phyloP scores from a whole-genome alignment of 2,797 vertebrate genomes.

The Malacoraja senta region DNA sequence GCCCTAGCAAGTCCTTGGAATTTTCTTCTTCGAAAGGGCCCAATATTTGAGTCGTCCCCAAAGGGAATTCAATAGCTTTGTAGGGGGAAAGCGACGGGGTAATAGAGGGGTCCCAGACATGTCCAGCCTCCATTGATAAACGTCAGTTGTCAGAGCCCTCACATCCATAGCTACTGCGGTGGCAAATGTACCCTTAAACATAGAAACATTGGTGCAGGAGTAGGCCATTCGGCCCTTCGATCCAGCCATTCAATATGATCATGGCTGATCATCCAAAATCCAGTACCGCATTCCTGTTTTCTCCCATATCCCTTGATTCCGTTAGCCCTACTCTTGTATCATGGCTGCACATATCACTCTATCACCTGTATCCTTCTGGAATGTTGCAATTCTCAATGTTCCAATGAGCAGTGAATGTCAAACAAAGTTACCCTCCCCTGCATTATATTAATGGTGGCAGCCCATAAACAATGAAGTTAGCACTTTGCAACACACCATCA shows the following conservation, averaged over 20 bases:
- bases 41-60: background rate
- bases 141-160: background rate
- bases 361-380: background rate
- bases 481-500: background rate
- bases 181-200: no score
- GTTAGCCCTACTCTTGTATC: no score
- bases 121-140: background rate
- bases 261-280: no score
- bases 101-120: background rate
- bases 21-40: no score
- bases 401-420: background rate
- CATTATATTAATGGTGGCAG: background rate
- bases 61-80: background rate
- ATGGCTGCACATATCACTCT: background rate
- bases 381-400: background rate
- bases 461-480: background rate
- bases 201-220: no score
- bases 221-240: no score
- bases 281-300: no score
- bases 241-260: no score
- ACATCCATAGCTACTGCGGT: background rate
- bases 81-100: background rate
- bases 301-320: no score
- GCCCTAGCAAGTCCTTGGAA: no score
- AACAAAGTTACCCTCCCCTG: background rate